Conservation (phyloP, 2,113 vertebrate genomes). For the Heptranchias perlo region DNA sequence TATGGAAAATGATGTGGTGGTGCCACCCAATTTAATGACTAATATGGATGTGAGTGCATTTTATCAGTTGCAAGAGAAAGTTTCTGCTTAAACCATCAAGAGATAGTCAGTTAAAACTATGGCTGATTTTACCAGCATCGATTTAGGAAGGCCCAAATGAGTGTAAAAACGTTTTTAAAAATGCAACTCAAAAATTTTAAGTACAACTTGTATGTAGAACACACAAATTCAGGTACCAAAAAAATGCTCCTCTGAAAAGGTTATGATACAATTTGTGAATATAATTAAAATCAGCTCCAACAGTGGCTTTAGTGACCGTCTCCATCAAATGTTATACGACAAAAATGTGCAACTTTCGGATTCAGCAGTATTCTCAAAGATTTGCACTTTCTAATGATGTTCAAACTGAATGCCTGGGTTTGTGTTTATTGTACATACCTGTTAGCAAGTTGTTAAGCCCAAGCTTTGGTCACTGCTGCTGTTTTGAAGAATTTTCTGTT, state of each 20-base stretch:
- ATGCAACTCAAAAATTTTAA: not conserved
- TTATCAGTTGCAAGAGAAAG: not conserved
- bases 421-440: not conserved
- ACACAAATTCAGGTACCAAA: not conserved
- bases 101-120: not conserved
- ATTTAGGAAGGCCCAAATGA: not conserved
- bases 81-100: not conserved
- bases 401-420: not conserved
- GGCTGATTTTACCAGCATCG: not conserved
- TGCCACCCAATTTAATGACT: not conserved
- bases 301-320: not conserved
- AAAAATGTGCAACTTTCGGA: not conserved
- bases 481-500: not conserved
- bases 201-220: not conserved
- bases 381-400: not conserved
- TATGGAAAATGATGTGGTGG: not conserved
- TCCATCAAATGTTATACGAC: not conserved
- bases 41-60: not conserved
- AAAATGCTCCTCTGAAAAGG: not conserved
- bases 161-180: not conserved
- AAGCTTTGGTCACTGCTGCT: not conserved
- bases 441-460: not conserved
- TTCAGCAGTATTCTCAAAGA: not conserved
- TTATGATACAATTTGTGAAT: not conserved
- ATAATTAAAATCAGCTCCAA: not conserved